A percentile compares a stretch with the other conserved stretches of the same genome.
Evolutionary conservation across 2,113 vertebrate genomes (phyloP).

Genomic region (Anolis carolinensis): DNA sequence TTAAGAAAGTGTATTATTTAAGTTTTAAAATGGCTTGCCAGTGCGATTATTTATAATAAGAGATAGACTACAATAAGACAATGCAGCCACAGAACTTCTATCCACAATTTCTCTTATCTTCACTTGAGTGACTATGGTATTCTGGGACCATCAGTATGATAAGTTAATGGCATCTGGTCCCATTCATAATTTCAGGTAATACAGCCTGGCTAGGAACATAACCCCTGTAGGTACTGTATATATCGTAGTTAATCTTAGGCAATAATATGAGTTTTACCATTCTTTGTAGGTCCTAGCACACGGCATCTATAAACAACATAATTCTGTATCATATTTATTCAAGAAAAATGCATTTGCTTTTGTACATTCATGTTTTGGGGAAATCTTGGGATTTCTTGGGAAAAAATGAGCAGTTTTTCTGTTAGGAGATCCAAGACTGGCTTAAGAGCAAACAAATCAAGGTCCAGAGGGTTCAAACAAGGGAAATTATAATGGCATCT

Average conservation of each 20-base stretch:
- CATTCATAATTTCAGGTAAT: no score
- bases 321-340: not conserved
- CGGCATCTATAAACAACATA: not conserved
- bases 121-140: no score
- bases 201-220: no score
- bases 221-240: not conserved
- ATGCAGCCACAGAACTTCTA: no score
- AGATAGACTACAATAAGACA: no score
- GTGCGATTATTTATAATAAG: not conserved
- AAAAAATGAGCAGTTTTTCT: not conserved
- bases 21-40: not conserved
- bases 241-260: no score
- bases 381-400: not conserved
- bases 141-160: no score
- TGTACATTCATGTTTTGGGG: not conserved
- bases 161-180: no score
- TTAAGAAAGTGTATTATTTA: not conserved
- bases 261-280: not conserved
- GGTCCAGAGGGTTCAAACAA: not conserved
- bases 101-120: no score
- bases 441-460: not conserved
- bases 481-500: not conserved
- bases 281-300: not conserved
- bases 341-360: not conserved
- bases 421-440: not conserved